These are phyloP conservation scores for Plecturocebus donacophilus DNA, from an alignment of 2,113 vertebrate genomes.

Conservation along the genomic window DNA sequence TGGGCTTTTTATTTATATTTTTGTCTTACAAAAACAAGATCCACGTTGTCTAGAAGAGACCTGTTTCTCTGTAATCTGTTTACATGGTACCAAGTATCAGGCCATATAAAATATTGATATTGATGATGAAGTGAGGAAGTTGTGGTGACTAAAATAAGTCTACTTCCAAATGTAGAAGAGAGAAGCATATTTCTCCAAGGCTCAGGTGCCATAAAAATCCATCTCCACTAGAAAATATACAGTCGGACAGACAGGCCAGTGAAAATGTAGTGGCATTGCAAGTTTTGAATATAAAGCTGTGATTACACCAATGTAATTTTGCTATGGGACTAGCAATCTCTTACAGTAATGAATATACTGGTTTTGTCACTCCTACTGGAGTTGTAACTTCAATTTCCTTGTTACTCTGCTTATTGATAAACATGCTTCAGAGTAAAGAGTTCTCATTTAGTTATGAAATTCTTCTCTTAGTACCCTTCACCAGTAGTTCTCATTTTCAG, in stretches of 20 bases:
- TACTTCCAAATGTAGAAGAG: neutral
- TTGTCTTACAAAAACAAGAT: neutral
- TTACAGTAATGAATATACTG: constrained; percentile 29
- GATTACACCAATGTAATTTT: neutral
- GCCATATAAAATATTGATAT: neutral
- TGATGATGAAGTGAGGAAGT: neutral
- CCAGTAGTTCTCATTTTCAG: constrained; percentile 68
- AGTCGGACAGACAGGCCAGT: neutral
- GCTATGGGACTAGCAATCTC: neutral
- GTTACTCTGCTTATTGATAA: constrained; percentile 14
- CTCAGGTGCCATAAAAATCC: neutral
- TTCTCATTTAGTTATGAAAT: neutral
- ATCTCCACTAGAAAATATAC: neutral
- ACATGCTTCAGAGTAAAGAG: neutral
- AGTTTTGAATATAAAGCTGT: constrained; percentile 17
- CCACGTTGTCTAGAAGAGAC: neutral
- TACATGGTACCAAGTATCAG: neutral
- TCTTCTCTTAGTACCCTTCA: neutral
- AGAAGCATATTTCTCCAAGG: neutral
- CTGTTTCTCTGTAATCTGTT: neutral
- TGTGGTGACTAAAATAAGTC: neutral
- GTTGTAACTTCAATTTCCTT: neutral
- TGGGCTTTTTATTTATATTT: constrained; percentile 11
- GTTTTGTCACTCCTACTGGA: neutral
- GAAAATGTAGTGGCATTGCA: neutral